Evolutionary conservation across 2,113 vertebrate genomes (phyloP).

Genomic region (Mesembrinibis cayennensis): DNA sequence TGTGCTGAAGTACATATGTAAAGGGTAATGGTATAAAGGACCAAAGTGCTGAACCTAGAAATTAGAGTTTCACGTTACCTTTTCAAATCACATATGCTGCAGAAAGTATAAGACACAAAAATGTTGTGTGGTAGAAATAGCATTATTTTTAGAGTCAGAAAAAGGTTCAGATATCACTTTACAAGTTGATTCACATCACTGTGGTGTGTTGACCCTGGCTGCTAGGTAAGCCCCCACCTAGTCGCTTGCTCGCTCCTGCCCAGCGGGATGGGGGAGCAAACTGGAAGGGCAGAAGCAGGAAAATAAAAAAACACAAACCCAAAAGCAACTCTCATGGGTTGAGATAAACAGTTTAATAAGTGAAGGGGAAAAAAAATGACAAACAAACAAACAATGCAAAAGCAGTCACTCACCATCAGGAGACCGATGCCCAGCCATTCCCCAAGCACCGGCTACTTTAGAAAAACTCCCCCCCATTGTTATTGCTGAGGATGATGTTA

Average conservation of each 20-base stretch:
- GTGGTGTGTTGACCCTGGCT: not conserved
- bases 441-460: not conserved
- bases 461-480: not conserved
- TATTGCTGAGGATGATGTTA: not conserved
- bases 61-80: not conserved
- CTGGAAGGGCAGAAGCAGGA: not conserved
- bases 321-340: not conserved
- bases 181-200: not conserved
- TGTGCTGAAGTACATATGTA: not conserved
- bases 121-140: not conserved
- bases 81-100: not conserved
- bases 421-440: not conserved
- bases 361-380: not conserved
- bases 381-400: not conserved
- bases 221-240: not conserved
- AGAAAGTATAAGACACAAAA: not conserved
- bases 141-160: not conserved
- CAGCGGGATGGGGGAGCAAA: not conserved
- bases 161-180: not conserved
- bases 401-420: not conserved
- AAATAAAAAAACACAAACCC: too few species aligned
- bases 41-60: not conserved
- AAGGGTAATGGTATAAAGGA: not conserved
- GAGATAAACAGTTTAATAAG: not conserved
- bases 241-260: accelerated